Conservation (phyloP, 2,797 vertebrate species). For the Nyctalus aviator region DNA sequence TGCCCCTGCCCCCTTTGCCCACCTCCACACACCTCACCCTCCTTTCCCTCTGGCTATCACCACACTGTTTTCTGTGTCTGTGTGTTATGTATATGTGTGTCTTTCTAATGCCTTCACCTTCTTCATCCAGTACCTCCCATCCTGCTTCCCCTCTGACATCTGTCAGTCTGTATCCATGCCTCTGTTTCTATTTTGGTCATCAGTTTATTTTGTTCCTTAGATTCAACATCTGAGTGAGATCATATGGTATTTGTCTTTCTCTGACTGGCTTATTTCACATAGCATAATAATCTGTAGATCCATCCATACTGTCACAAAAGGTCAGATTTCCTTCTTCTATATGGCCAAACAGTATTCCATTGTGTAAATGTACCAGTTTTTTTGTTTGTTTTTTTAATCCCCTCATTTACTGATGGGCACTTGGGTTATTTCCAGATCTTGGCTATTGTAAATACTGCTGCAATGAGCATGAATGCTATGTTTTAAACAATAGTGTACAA, state of each 20-base stretch:
- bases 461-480: not conserved
- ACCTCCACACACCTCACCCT: not conserved
- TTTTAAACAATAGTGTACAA: conserved; percentile 22
- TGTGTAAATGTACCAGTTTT: not conserved
- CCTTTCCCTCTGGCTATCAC: not conserved
- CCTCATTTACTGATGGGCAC: not conserved
- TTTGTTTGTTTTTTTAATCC: not conserved
- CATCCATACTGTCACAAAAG: not conserved
- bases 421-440: not conserved
- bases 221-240: not conserved
- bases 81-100: not conserved
- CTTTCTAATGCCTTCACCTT: not conserved
- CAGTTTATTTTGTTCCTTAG: not conserved
- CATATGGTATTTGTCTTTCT: not conserved
- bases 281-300: not conserved
- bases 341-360: not conserved
- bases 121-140: not conserved
- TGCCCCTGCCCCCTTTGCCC: not conserved
- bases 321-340: not conserved
- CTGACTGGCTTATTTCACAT: not conserved
- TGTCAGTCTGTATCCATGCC: not conserved
- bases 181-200: not conserved
- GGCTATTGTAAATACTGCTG: not conserved
- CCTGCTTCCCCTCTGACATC: not conserved
- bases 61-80: not conserved